phyloP scores from a whole-genome alignment of 2,113 vertebrate species.

The Sander lucioperca region DNA sequence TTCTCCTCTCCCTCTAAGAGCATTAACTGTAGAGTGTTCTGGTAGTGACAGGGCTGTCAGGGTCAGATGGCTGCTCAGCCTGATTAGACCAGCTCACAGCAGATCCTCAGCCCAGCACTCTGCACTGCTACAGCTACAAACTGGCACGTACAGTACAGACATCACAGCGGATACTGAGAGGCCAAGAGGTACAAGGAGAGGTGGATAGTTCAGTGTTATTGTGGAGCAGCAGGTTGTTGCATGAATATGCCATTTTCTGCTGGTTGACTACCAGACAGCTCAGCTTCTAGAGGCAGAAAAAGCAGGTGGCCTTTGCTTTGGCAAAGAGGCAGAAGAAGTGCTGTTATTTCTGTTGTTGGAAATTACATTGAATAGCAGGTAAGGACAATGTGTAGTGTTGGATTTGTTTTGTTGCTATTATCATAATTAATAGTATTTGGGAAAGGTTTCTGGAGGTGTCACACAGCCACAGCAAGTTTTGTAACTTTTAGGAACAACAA shows the following conservation, averaged over 20 bases:
- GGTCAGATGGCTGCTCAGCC: slow-evolving; percentile 82
- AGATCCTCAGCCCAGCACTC: slow-evolving; percentile 68
- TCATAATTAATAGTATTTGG: background rate
- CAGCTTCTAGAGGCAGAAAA: slow-evolving; percentile 16
- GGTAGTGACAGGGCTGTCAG: slow-evolving; percentile 82
- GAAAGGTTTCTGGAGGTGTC: background rate
- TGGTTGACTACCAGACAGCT: slow-evolving; percentile 5
- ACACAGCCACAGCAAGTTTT: slow-evolving; percentile 7
- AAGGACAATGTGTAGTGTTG: slow-evolving; percentile 33
- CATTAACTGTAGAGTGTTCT: slow-evolving; percentile 81
- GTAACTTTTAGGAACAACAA: background rate
- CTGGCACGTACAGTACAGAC: slow-evolving; percentile 13
- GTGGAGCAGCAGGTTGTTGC: slow-evolving; percentile 60
- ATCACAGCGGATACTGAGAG: background rate
- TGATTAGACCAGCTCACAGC: slow-evolving; percentile 82
- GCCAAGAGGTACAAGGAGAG: slow-evolving; percentile 21
- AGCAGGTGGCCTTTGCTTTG: slow-evolving; percentile 36
- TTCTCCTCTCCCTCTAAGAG: slow-evolving; percentile 76
- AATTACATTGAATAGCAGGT: slow-evolving; percentile 67
- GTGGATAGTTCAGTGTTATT: slow-evolving; percentile 34
- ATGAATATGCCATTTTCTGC: slow-evolving; percentile 25
- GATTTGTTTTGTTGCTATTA: slow-evolving; percentile 16
- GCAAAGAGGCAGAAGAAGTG: slow-evolving; percentile 33
- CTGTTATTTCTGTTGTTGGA: slow-evolving; percentile 35
- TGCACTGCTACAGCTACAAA: slow-evolving; percentile 43